These are phyloP conservation scores for Pseudocheirus occidentalis DNA, from an alignment of 2,797 vertebrate genomes.

Conservation along the genomic window DNA sequence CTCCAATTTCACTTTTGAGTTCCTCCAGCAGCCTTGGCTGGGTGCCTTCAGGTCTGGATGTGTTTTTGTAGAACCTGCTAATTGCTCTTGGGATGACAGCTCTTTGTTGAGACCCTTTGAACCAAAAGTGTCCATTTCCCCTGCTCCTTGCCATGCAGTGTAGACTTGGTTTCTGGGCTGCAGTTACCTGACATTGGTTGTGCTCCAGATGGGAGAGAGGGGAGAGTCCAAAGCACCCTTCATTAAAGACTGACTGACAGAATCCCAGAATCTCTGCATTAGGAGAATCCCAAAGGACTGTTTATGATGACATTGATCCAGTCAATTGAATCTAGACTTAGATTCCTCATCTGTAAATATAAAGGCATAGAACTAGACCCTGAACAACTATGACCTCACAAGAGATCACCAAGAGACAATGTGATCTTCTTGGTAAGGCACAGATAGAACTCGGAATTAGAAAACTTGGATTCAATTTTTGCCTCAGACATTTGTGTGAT, in stretches of 20 bases:
- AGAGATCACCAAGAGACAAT: background rate
- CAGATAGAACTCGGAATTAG: background rate
- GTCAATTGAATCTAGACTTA: slow-evolving; percentile 13
- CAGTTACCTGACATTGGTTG: background rate
- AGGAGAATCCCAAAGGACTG: background rate
- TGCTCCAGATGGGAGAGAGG: fast-evolving
- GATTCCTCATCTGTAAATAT: background rate
- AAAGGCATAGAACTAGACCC: slow-evolving; percentile 11
- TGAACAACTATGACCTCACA: background rate
- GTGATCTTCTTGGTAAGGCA: background rate
- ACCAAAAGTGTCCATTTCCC: background rate
- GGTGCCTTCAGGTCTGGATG: background rate
- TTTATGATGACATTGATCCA: slow-evolving; percentile 5
- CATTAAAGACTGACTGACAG: background rate
- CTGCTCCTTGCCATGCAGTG: background rate
- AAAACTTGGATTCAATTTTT: background rate
- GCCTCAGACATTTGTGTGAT: background rate
- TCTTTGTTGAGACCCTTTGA: background rate
- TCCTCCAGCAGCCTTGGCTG: slow-evolving; percentile 22
- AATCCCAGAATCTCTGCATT: background rate
- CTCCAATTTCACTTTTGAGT: background rate
- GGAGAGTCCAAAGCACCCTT: background rate
- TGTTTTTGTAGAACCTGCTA: slow-evolving; percentile 10
- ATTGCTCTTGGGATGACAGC: background rate
- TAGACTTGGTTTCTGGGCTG: background rate